These are phyloP conservation scores for Dysmachus trigonus DNA, from an alignment of 2,888 invertebrate genomes.

Conservation along the genomic window DNA sequence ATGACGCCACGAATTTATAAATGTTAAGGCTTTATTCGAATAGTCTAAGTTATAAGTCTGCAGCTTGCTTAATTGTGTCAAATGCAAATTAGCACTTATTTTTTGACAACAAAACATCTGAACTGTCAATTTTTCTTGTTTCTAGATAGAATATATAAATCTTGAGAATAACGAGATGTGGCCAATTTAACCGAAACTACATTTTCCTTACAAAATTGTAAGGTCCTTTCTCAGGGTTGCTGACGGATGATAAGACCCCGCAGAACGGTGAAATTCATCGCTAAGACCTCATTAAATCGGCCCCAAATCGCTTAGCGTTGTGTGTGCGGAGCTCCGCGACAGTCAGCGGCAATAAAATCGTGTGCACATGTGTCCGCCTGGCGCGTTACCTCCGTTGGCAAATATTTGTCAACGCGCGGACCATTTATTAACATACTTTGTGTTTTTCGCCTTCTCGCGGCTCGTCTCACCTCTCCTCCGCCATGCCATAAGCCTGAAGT, in stretches of 20 bases:
- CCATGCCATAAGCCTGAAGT: background rate
- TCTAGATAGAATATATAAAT: too few species aligned
- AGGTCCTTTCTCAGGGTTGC: background rate
- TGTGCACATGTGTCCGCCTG: constrained; percentile 44
- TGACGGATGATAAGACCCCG: background rate
- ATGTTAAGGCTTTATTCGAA: too few species aligned
- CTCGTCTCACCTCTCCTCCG: constrained; percentile 41
- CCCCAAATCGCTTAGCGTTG: background rate
- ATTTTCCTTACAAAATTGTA: background rate
- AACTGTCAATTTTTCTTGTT: too few species aligned
- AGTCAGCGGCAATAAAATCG: constrained; percentile 52
- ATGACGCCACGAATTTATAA: too few species aligned
- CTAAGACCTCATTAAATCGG: background rate
- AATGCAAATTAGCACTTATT: too few species aligned
- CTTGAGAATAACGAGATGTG: too few species aligned
- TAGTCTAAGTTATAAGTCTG: too few species aligned
- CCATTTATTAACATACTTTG: constrained; percentile 53
- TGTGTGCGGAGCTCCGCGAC: background rate
- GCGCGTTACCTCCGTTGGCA: constrained; percentile 55
- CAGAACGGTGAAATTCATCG: background rate
- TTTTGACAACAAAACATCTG: too few species aligned
- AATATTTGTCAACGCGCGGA: constrained; percentile 60
- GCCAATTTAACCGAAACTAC: too few species aligned
- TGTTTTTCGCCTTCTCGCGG: constrained; percentile 51
- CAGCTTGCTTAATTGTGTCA: too few species aligned